Percentiles rank a stretch among this genome's conserved stretches.
phyloP scores from a whole-genome alignment of 2,888 invertebrate genomes.

The Bibio marci region DNA sequence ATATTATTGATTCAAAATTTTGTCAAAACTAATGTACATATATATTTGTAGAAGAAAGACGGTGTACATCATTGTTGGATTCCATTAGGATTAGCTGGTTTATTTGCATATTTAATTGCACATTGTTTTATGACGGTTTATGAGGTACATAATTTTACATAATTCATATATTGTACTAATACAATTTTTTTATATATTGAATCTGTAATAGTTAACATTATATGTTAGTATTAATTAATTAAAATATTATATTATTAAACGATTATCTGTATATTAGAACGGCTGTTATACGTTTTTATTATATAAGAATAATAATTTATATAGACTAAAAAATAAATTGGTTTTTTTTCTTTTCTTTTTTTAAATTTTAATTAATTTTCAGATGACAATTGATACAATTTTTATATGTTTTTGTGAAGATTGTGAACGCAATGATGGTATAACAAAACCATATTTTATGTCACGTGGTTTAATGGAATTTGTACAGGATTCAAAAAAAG shows the following conservation, averaged over 20 bases:
- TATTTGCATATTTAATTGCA: conserved; percentile 51
- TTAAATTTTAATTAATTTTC: too few relatives aligned
- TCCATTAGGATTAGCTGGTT: conserved; percentile 39
- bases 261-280: too few relatives aligned
- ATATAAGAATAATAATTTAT: too few relatives aligned
- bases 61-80: conserved; percentile 42
- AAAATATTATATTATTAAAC: neutral
- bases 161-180: too few relatives aligned
- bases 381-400: conserved; percentile 53
- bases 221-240: neutral
- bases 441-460: conserved; percentile 43
- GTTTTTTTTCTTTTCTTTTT: conserved; percentile 4
- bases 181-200: too few relatives aligned
- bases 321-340: too few relatives aligned
- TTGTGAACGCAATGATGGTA: conserved; percentile 44
- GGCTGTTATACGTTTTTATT: too few relatives aligned
- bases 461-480: conserved; percentile 46
- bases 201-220: neutral
- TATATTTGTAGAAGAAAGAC: conserved; percentile 32
- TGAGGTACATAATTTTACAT: too few relatives aligned
- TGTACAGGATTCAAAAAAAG: conserved; percentile 31
- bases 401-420: conserved; percentile 54
- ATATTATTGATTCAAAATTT: conserved; percentile 3
- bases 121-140: conserved; percentile 57
- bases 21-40: too few relatives aligned